Conservation (phyloP, 2,113 vertebrate genomes). For the human (Homo sapiens) region DNA sequence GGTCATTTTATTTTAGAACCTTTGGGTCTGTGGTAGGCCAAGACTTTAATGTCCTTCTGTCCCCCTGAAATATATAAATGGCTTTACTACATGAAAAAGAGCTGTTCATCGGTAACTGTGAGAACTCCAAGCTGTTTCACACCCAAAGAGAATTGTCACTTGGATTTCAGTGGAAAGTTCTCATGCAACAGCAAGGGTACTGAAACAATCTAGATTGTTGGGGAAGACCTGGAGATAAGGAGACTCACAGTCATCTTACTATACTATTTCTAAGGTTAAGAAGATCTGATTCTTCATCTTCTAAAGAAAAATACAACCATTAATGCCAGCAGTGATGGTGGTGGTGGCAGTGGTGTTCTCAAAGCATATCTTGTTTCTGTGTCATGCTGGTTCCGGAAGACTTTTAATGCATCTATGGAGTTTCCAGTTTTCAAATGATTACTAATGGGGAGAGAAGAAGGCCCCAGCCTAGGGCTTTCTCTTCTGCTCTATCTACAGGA, state of each 20-base stretch:
- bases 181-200: not conserved
- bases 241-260: not conserved
- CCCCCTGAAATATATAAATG: not conserved
- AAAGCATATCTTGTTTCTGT: not conserved
- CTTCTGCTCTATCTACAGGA: not conserved
- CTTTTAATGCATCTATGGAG: not conserved
- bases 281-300: not conserved
- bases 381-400: not conserved
- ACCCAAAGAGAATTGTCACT: not conserved
- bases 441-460: not conserved
- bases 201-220: not conserved
- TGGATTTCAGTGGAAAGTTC: not conserved
- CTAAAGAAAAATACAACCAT: not conserved
- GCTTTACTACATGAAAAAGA: not conserved
- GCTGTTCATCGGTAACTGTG: not conserved
- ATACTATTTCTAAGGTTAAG: not conserved
- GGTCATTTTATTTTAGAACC: slow-evolving; percentile 39
- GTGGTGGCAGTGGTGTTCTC: not conserved
- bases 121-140: not conserved
- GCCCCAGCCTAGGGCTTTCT: not conserved
- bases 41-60: not conserved
- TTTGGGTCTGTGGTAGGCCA: not conserved
- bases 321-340: not conserved
- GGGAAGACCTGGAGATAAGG: not conserved
- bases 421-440: not conserved